Conservation (phyloP, 2,888 invertebrate genomes). For the Drosophila diplacantha region DNA sequence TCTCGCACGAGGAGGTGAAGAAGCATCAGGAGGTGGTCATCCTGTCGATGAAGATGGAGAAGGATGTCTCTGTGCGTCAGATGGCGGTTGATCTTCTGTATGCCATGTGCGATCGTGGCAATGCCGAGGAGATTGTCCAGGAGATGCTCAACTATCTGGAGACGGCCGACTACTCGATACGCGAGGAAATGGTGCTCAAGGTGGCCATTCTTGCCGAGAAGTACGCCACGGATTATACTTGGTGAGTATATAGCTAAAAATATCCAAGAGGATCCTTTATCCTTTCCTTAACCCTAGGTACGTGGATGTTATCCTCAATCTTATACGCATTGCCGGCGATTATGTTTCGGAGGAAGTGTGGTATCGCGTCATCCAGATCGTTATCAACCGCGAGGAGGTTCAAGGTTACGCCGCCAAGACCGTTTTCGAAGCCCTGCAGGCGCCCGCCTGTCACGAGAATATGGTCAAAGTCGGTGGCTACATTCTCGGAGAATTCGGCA, state of each 20-base stretch:
- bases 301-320: conserved; percentile 97
- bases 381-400: conserved; percentile 99
- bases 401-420: conserved; percentile 99
- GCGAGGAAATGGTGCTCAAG: conserved; percentile 99
- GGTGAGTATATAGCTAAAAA: conserved; percentile 80
- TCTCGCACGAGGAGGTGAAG: conserved; percentile 99
- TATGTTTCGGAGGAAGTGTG: conserved; percentile 99
- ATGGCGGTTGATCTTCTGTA: conserved; percentile 98
- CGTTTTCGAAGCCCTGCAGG: conserved; percentile 98
- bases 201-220: conserved; percentile 99
- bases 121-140: conserved; percentile 99
- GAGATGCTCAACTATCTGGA: conserved; percentile 99
- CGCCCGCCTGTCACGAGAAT: conserved; percentile 99
- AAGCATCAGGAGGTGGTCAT: conserved; percentile 99
- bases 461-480: conserved; percentile 99
- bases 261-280: neutral
- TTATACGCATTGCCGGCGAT: conserved; percentile 99
- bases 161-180: conserved; percentile 99
- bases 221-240: conserved; percentile 99
- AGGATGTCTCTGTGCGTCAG: conserved; percentile 98
- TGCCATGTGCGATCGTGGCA: conserved; percentile 99
- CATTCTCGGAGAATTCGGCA: conserved; percentile 99
- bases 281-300: conserved; percentile 76
- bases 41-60: conserved; percentile 99
- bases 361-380: conserved; percentile 99